Percentiles rank a stretch among this genome's conserved stretches.
Evolutionary conservation across 1,140 invertebrate species (phyloP).

Genomic region (Leptinotarsa texana): DNA sequence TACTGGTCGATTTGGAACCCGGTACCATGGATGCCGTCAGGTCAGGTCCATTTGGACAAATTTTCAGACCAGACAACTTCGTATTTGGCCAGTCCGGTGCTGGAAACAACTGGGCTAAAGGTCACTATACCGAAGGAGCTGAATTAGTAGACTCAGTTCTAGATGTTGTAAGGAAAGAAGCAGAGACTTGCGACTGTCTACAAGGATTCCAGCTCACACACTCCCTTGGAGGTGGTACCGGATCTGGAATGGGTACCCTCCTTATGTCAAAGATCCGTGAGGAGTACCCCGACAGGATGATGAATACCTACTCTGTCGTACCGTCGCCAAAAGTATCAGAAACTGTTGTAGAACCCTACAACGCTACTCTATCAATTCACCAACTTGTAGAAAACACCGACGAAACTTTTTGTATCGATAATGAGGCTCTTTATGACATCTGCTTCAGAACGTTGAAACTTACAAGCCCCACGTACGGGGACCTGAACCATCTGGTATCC

Average conservation of each 20-base stretch:
- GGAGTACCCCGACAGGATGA: slow-evolving; percentile 88
- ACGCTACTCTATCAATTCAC: slow-evolving; percentile 80
- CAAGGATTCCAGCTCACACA: slow-evolving; percentile 86
- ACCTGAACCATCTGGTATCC: slow-evolving; percentile 76
- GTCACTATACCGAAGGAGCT: slow-evolving; percentile 87
- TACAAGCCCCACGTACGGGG: slow-evolving; percentile 74
- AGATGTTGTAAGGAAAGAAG: slow-evolving; percentile 79
- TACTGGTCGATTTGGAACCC: slow-evolving; percentile 90
- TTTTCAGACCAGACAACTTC: slow-evolving; percentile 87
- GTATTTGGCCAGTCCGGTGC: slow-evolving; percentile 78
- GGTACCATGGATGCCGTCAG: slow-evolving; percentile 94
- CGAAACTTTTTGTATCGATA: slow-evolving; percentile 83
- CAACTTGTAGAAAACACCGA: slow-evolving; percentile 84
- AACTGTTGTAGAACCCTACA: slow-evolving; percentile 82
- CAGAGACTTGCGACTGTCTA: slow-evolving; percentile 72
- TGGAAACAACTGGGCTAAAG: slow-evolving; percentile 91
- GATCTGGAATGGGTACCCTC: slow-evolving; percentile 86
- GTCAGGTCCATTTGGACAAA: slow-evolving; percentile 81
- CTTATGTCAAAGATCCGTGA: slow-evolving; percentile 87
- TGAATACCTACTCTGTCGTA: slow-evolving; percentile 90
- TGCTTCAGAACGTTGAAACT: slow-evolving; percentile 85
- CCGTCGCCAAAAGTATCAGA: slow-evolving; percentile 79
- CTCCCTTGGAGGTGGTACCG: slow-evolving; percentile 84
- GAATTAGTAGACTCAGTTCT: slow-evolving; percentile 75
- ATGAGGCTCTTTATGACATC: slow-evolving; percentile 89